Conservation (phyloP, 2,797 vertebrate species). For the Acomys russatus region DNA sequence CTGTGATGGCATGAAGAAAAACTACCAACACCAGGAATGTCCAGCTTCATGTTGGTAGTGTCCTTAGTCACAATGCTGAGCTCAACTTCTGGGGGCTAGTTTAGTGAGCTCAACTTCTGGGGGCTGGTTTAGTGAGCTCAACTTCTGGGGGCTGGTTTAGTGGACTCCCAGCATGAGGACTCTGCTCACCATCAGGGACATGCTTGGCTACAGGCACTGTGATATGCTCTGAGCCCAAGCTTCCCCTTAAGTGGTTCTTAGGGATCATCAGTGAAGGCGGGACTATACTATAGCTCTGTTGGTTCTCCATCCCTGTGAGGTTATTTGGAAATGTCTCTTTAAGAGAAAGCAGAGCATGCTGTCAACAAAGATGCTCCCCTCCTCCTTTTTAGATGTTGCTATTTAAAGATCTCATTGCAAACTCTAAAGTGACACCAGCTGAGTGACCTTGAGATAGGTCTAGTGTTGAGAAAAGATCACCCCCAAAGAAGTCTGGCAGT, state of each 20-base stretch:
- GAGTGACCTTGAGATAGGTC: conserved; percentile 60
- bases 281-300: background rate
- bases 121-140: background rate
- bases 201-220: background rate
- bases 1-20: background rate
- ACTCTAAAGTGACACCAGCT: conserved; percentile 36
- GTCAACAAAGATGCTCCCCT: conserved; percentile 14
- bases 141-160: background rate
- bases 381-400: conserved; percentile 14
- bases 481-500: conserved; percentile 1
- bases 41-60: background rate
- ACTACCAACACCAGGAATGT: background rate
- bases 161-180: background rate
- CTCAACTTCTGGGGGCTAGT: background rate
- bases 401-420: conserved; percentile 61
- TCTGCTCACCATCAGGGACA: background rate
- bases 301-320: background rate
- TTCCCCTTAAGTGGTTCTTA: conserved; percentile 35
- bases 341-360: conserved; percentile 41
- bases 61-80: background rate
- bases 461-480: background rate
- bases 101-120: background rate
- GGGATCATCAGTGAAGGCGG: background rate
- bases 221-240: background rate
- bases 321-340: conserved; percentile 58